Base-by-base conservation (phyloP, 2,797 vertebrate genomes). In the Nannoperca australis region DNA sequence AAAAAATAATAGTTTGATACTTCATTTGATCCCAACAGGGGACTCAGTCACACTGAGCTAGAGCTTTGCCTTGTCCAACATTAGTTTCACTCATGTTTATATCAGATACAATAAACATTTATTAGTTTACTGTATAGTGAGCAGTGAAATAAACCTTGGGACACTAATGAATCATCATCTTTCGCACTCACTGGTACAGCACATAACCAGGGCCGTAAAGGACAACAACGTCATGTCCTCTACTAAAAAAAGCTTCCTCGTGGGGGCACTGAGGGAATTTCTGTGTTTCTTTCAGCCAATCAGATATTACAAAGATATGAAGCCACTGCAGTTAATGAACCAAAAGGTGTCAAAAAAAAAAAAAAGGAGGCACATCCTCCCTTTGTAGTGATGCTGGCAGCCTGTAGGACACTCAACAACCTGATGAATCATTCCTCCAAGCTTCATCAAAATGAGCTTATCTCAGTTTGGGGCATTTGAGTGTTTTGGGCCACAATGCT, bases 381-480 rank as follows among this genome's bases (percentile, higher is more conserved):
- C 12, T 45, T 44, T 64, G 27, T 32, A 56, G 59, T 55, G 36
- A 70, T 15, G 36, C 30, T 45, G 56, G 59, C 58, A 32, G 22
- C 22, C 18, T 36, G 13, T 7, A 7, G 47, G 15, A 63, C 34
- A 22, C 30, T 59, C 11, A 56, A 22, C 56, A 68, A 34, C 49
- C 45, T 56, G 30, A 63, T 61, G 22, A 70, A 32, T 65, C 40
- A 60, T 38, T 63, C 65, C 14, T 60, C 44, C 18, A 27, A 27
- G 42, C 60, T 58, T 78, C 53, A 61, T 66, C 34, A 77, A 69
- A 70, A 2, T 60, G 4, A 27, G 42, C 20, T 27, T 56, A 6
- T 64, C 34, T 50, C 22, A 53, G 15, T 75, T 78, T 78, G 7
- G 36, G 30, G 34, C 49, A 65, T 74, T 65, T 73, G 7, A 42